Percentiles rank a stretch among this genome's conserved stretches.
Evolutionary conservation across 1,140 invertebrate genomes (phyloP).

Genomic region (Camponotus pennsylvanicus): DNA sequence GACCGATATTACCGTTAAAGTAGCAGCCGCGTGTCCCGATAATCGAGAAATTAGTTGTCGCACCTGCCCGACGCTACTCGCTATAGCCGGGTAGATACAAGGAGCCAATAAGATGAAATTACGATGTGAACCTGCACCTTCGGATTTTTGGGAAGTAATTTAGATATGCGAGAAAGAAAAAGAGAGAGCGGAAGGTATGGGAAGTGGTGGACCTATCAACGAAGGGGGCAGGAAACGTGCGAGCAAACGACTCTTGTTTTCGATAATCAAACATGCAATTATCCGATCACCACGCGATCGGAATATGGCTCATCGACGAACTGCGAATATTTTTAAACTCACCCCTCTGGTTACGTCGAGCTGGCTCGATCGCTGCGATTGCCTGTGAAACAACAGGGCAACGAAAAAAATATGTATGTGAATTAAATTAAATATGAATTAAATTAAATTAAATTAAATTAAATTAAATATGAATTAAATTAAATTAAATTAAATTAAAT

Average conservation of each 20-base stretch:
- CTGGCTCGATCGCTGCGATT: not conserved
- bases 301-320: not conserved
- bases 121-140: slow-evolving; percentile 42
- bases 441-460: not conserved
- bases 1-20: slow-evolving; percentile 50
- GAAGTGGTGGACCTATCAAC: not conserved
- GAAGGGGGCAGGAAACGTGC: not conserved
- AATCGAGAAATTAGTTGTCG: slow-evolving; percentile 73
- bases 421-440: not conserved
- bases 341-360: not conserved
- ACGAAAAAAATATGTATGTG: not conserved
- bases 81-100: not conserved
- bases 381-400: not conserved
- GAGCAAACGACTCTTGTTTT: slow-evolving; percentile 64
- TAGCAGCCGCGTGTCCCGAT: slow-evolving; percentile 66
- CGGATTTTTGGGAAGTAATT: slow-evolving; percentile 36
- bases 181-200: not conserved
- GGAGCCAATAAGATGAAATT: slow-evolving; percentile 41
- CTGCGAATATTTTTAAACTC: not conserved
- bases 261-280: slow-evolving; percentile 76
- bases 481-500: not conserved
- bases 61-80: slow-evolving; percentile 49
- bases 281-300: slow-evolving; percentile 46
- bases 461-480: not conserved
- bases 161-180: slow-evolving; percentile 32